Evolutionary conservation across 2,113 vertebrate species (phyloP).

Genomic region (Donacobius atricapilla): DNA sequence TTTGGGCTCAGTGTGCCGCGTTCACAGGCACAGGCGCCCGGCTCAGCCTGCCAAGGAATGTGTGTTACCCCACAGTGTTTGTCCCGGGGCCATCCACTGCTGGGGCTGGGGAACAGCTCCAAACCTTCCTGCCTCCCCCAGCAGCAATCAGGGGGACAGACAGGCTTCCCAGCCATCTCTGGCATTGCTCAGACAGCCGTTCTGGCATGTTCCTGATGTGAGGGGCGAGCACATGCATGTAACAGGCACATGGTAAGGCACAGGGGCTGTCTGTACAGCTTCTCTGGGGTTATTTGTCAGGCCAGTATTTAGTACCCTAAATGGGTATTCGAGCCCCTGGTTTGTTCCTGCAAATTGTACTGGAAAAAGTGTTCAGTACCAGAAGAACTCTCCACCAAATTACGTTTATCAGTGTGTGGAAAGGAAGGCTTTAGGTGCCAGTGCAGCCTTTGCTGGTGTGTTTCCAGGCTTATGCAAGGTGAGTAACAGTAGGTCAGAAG

Average conservation of each 20-base stretch:
- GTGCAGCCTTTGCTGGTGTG: not conserved
- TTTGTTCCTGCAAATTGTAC: not conserved
- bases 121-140: not conserved
- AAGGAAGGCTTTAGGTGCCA: not conserved
- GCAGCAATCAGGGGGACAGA: not conserved
- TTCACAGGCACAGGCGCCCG: not conserved
- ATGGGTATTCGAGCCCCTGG: not conserved
- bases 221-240: not conserved
- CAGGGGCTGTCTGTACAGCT: not conserved
- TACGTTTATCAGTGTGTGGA: not conserved
- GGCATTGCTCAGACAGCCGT: not conserved
- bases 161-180: not conserved
- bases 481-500: not conserved
- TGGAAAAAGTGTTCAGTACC: not conserved
- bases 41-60: not conserved
- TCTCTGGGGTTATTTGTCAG: not conserved
- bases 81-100: not conserved
- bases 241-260: not conserved
- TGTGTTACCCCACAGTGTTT: not conserved
- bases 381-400: not conserved
- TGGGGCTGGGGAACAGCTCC: not conserved
- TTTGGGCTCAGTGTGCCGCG: not conserved
- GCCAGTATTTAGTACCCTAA: not conserved
- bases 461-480: not conserved
- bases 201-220: rapidly evolving